phyloP scores from a whole-genome alignment of 2,888 invertebrate species.

The Megastigmus dorsalis region DNA sequence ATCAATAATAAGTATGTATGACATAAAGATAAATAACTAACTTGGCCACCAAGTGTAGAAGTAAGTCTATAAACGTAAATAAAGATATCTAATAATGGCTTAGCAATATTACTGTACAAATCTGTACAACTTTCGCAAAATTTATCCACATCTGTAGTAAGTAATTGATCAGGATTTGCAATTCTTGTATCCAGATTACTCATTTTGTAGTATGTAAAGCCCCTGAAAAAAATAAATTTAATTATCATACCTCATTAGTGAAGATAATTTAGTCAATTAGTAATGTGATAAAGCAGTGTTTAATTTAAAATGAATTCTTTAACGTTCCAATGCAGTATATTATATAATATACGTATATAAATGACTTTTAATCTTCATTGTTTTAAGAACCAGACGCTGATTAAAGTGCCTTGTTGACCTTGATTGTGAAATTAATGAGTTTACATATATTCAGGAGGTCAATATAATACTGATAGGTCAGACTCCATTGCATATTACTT shows the following conservation, averaged over 20 bases:
- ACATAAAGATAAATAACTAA: conserved; percentile 62
- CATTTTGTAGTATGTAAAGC: conserved; percentile 97
- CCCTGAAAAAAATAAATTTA: conserved; percentile 77
- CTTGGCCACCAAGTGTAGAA: conserved; percentile 88
- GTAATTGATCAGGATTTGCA: conserved; percentile 95
- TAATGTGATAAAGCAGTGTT: neutral
- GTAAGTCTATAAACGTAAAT: conserved; percentile 95
- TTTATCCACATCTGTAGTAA: conserved; percentile 97
- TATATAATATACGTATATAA: conserved; percentile 26
- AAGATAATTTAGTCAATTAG: neutral
- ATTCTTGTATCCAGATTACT: conserved; percentile 96
- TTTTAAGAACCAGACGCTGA: conserved; percentile 29
- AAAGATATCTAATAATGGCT: conserved; percentile 95
- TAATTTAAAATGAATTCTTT: neutral
- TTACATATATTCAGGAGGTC: conserved; percentile 45
- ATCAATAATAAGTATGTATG: conserved; percentile 9
- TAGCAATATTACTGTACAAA: conserved; percentile 96
- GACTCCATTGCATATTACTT: neutral
- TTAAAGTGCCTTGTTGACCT: conserved; percentile 26
- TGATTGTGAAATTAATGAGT: conserved; percentile 40
- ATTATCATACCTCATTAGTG: neutral
- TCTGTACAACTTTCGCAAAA: conserved; percentile 97
- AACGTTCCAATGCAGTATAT: neutral
- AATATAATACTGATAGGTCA: conserved; percentile 21
- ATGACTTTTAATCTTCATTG: conserved; percentile 55